Base-by-base conservation (phyloP, 2,797 vertebrate genomes). In the Schizopygopsis malacanthus region DNA sequence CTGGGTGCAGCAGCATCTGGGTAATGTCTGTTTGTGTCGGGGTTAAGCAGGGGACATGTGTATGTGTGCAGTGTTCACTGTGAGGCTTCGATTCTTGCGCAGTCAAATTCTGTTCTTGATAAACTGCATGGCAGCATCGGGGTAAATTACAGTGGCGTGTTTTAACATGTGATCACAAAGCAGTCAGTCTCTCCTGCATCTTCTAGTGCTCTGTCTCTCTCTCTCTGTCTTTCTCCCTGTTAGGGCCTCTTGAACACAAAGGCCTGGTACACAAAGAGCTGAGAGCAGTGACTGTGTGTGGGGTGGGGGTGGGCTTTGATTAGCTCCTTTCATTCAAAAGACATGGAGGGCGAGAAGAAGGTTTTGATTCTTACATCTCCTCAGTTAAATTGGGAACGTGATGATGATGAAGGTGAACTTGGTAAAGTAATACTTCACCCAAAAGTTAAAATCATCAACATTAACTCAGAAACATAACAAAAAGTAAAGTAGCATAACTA, bases 191-290 rank as follows among this genome's bases (percentile, higher is more conserved):
- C 54, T 86, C 79, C 73, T 81, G 41, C 82, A 54, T 84, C 73
- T 70, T 71, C 65, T 47, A 56, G 76, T 59, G 25, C 63, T n/a
- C 63, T 37, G 6, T 79, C 76, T 7, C 39, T 7, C 39, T 41
- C 41, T 63, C n/a, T 83, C 52, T 79, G 43, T 63, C 73, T 89
- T 63, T 85, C 43, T 84, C 84, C 82, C 84, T 72, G n/a, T 43
- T 20, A 54, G 86, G 90, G 88, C 88, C 88, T 88, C 89, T 84
- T 84, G 47, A 84, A 84, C 85, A 90, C 89, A 90, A 90, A 90
- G 82, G 77, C 81, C 85, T 75, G 85, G 85, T 81, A 79, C 87
- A 90, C 89, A 90, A 90, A 90, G 89, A 87, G 72, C 87, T 73
- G 85, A 82, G 82, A 84, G 85, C 87, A 84, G 84, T 85, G 85